phyloP scores from a whole-genome alignment of 1,140 invertebrate species.

The Heterodera schachtii region DNA sequence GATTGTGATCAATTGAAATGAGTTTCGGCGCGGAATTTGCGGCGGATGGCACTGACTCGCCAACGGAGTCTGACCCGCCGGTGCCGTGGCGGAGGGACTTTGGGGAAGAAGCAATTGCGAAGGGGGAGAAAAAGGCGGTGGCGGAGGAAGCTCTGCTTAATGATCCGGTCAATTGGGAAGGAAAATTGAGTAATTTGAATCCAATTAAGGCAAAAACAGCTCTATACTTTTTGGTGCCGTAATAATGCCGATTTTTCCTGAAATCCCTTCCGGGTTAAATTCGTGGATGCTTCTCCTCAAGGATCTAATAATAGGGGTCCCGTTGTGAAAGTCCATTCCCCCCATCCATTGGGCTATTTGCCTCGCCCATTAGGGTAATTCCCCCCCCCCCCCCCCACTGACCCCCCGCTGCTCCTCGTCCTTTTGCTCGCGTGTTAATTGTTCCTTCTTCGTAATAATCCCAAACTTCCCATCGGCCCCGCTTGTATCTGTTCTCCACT shows the following conservation, averaged over 20 bases:
- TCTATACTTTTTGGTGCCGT: too few species aligned
- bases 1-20: constrained; percentile 22
- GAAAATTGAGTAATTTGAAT: too few species aligned
- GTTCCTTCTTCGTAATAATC: constrained; percentile 20
- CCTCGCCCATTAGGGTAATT: too few species aligned
- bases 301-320: too few species aligned
- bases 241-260: too few species aligned
- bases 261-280: too few species aligned
- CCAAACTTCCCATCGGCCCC: constrained; percentile 26
- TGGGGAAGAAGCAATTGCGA: not conserved
- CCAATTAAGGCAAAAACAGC: too few species aligned
- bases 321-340: too few species aligned
- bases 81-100: not conserved
- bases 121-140: not conserved
- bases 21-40: constrained; percentile 19
- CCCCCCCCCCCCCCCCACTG: too few species aligned
- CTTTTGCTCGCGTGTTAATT: not conserved
- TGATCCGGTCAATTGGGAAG: too few species aligned
- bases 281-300: too few species aligned
- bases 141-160: not conserved
- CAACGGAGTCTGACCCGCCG: constrained; percentile 8
- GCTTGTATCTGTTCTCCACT: constrained; percentile 25
- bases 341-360: too few species aligned
- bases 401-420: not conserved
- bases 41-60: constrained; percentile 12